Conservation (phyloP, 1,140 invertebrate genomes). For the Yoshiicerus persimilis region DNA sequence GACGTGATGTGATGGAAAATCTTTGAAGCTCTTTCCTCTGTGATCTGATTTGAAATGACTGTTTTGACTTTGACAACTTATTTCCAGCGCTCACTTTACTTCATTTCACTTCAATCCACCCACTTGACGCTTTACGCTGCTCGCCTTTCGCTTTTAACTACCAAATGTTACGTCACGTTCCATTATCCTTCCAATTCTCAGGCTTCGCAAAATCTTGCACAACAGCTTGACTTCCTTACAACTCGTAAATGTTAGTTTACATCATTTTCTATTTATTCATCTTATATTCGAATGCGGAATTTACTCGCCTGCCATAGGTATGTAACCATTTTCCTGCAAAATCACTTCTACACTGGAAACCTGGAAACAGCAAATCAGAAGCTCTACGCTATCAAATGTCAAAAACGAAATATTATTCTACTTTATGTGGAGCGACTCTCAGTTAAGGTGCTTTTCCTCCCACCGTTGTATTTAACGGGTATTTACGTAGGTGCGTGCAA, state of each 20-base stretch:
- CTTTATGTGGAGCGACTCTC: background rate
- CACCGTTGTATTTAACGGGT: background rate
- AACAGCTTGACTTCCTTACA: background rate
- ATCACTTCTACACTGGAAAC: no score
- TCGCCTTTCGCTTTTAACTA: background rate
- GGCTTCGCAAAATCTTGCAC: background rate
- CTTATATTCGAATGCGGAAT: no score
- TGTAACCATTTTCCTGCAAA: no score
- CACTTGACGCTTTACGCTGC: background rate
- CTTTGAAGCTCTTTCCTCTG: background rate
- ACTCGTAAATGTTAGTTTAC: background rate
- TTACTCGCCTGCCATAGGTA: no score
- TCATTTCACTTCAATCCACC: background rate
- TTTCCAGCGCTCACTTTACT: constrained; percentile 12
- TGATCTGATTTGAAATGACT: constrained; percentile 9
- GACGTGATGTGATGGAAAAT: constrained; percentile 16
- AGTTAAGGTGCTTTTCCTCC: background rate
- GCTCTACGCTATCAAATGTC: background rate
- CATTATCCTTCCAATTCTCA: background rate
- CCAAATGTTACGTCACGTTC: background rate
- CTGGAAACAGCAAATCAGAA: no score
- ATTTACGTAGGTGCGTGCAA: background rate
- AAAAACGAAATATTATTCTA: background rate
- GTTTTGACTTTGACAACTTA: constrained; percentile 20
- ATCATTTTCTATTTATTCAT: background rate